These are phyloP conservation scores for Arion vulgaris DNA, from an alignment of 1,140 invertebrate genomes.

Conservation along the genomic window DNA sequence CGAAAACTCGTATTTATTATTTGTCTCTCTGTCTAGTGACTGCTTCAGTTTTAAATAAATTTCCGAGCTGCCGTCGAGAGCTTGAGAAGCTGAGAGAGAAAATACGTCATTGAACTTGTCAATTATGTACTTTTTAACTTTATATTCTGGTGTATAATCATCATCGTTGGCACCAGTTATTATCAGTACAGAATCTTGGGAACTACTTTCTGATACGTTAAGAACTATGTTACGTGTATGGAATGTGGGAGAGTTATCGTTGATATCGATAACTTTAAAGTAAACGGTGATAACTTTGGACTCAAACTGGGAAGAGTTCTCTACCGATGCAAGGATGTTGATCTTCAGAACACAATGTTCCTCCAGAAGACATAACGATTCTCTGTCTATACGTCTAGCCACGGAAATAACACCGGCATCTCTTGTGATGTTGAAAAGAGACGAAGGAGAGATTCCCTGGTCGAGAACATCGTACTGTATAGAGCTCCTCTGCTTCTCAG, in stretches of 20 bases:
- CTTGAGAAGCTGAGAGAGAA: constrained; percentile 43
- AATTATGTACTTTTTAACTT: constrained; percentile 47
- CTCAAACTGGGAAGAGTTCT: constrained; percentile 38
- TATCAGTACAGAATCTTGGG: constrained; percentile 84
- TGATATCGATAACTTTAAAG: constrained; percentile 53
- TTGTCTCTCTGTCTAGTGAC: constrained; percentile 83
- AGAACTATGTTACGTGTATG: constrained; percentile 39
- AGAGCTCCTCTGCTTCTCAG: constrained; percentile 30
- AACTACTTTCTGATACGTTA: constrained; percentile 71
- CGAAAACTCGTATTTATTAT: constrained; percentile 83
- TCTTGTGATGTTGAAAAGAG: constrained; percentile 46
- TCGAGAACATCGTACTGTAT: constrained; percentile 48
- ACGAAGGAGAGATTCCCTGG: constrained; percentile 37
- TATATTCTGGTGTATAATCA: constrained; percentile 47
- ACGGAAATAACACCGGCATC: constrained; percentile 44
- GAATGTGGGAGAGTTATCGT: constrained; percentile 56
- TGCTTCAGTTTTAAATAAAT: constrained; percentile 39
- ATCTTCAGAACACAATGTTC: constrained; percentile 44
- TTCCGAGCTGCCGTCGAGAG: constrained; percentile 55
- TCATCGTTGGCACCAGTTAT: constrained; percentile 82
- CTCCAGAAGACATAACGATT: constrained; percentile 44
- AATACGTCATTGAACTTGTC: constrained; percentile 42
- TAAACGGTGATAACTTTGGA: constrained; percentile 48
- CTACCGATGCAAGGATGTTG: constrained; percentile 45
- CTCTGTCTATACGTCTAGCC: constrained; percentile 49